Evolutionary conservation across 2,888 invertebrate genomes (phyloP).

Genomic region (Torymus texanus): DNA sequence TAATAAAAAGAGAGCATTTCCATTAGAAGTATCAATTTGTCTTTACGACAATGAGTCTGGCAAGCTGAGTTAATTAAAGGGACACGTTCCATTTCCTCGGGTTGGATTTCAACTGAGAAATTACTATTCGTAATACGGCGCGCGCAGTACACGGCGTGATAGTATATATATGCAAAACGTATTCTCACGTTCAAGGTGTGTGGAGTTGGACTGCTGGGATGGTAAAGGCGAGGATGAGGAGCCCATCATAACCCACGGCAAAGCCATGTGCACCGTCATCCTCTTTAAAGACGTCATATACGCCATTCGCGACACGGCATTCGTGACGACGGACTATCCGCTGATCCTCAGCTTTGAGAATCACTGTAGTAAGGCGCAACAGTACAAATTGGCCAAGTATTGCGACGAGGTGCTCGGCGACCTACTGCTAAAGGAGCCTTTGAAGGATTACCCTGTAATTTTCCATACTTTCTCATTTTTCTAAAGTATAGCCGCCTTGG

Average conservation of each 20-base stretch:
- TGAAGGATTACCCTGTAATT: conserved; percentile 89
- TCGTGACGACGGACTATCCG: conserved; percentile 98
- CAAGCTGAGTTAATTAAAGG: too few relatives aligned
- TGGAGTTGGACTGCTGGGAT: conserved; percentile 99
- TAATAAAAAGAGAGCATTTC: too few relatives aligned
- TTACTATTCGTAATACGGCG: too few relatives aligned
- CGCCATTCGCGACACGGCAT: conserved; percentile 97
- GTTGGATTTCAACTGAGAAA: too few relatives aligned
- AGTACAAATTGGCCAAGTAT: conserved; percentile 98
- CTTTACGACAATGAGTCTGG: too few relatives aligned
- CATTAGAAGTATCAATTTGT: too few relatives aligned
- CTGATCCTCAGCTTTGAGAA: conserved; percentile 99
- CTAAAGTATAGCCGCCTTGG: too few relatives aligned
- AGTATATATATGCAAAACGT: not conserved
- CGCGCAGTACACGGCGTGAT: too few relatives aligned
- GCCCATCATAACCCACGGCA: conserved; percentile 99
- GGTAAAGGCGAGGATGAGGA: conserved; percentile 98
- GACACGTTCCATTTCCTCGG: too few relatives aligned
- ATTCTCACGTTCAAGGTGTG: conserved; percentile 81
- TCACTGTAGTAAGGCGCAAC: conserved; percentile 98
- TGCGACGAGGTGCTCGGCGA: conserved; percentile 99
- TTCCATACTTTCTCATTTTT: not conserved
- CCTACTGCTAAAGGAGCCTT: conserved; percentile 89
- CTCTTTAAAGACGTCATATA: conserved; percentile 98
- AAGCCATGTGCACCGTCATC: conserved; percentile 99